Evolutionary conservation across 2,113 vertebrate genomes (phyloP).

Genomic region (Chlorocebus sabaeus): DNA sequence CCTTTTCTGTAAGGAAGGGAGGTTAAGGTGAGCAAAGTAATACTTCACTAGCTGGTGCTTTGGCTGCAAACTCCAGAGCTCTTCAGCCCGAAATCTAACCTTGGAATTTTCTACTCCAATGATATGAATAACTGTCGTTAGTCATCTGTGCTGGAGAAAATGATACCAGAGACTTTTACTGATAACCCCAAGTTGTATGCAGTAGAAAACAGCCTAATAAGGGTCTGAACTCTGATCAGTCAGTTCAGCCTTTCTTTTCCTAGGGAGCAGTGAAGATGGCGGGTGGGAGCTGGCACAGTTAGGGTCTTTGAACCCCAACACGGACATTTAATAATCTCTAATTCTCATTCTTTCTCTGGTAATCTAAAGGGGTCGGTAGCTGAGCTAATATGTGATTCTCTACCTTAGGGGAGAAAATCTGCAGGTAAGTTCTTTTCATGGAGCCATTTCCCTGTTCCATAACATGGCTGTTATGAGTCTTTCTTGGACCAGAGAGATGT

Average conservation of each 20-base stretch:
- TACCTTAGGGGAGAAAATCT: slow-evolving; percentile 43
- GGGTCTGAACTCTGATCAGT: background rate
- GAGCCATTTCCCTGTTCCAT: background rate
- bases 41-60: background rate
- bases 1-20: background rate
- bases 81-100: slow-evolving; percentile 21
- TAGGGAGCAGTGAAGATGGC: background rate
- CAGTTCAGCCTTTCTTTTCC: background rate
- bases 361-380: slow-evolving; percentile 42
- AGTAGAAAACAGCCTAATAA: background rate
- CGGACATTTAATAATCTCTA: slow-evolving; percentile 19
- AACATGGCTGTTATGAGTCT: background rate
- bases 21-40: background rate
- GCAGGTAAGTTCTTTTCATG: slow-evolving; percentile 64
- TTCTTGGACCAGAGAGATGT: slow-evolving; percentile 29
- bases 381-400: slow-evolving; percentile 61
- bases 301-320: slow-evolving; percentile 4
- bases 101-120: slow-evolving; percentile 40
- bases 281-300: background rate
- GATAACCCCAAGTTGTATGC: background rate
- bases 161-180: background rate
- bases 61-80: slow-evolving; percentile 17
- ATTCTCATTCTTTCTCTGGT: slow-evolving; percentile 35
- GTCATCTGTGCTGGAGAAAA: background rate
- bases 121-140: background rate